Evolutionary conservation across 1,140 invertebrate species (phyloP).

Genomic region (Globodera rostochiensis): DNA sequence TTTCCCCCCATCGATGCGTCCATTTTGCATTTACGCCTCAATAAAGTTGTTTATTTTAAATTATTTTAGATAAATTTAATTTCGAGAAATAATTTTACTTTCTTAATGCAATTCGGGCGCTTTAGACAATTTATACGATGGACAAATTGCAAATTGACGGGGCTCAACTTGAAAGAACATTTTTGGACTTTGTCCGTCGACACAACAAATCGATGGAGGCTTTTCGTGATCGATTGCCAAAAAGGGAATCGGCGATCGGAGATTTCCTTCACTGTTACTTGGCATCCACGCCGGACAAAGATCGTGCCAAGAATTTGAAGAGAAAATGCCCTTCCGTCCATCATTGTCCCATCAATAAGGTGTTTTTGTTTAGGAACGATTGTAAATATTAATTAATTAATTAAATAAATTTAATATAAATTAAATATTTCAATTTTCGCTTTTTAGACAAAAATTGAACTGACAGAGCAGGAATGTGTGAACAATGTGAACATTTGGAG

Average conservation of each 20-base stretch:
- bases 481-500: constrained; percentile 5
- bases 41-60: background rate
- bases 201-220: background rate
- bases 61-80: background rate
- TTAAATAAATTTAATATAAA: background rate
- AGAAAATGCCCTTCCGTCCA: background rate
- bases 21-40: background rate
- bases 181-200: background rate
- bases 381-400: background rate
- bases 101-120: too few relatives aligned
- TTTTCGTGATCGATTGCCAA: background rate
- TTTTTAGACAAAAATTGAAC: background rate
- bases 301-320: background rate
- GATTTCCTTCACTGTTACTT: background rate
- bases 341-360: background rate
- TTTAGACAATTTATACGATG: background rate
- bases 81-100: background rate
- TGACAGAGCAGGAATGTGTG: background rate
- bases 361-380: too few relatives aligned
- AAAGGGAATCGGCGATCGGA: background rate
- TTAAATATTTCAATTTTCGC: background rate
- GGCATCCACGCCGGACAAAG: background rate
- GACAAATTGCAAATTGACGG: constrained; percentile 1
- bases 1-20: background rate
- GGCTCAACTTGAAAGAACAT: background rate